Conservation (phyloP, 2,888 invertebrate genomes). For the Tillus elongatus region DNA sequence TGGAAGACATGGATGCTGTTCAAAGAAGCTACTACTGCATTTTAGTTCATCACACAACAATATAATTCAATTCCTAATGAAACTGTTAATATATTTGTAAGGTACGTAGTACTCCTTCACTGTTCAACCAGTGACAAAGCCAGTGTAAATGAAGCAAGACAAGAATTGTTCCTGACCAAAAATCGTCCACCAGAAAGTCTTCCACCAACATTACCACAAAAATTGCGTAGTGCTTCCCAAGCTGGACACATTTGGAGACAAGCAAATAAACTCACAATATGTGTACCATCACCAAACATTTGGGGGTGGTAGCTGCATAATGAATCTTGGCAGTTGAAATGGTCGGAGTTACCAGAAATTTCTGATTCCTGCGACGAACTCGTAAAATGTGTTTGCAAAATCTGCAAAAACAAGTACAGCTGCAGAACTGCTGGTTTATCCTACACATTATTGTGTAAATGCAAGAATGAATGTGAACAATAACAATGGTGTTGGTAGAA, state of each 20-base stretch:
- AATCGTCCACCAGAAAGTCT: neutral
- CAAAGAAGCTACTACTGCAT: too few relatives aligned
- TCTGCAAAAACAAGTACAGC: neutral
- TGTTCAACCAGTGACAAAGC: neutral
- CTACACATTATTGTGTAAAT: neutral
- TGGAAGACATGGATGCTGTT: too few relatives aligned
- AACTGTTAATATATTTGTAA: too few relatives aligned
- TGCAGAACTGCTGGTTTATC: neutral
- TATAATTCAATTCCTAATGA: too few relatives aligned
- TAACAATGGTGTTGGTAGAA: too few relatives aligned
- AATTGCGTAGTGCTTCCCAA: neutral
- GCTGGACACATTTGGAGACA: neutral
- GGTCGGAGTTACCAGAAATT: neutral
- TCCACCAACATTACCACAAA: neutral
- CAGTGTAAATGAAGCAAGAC: neutral
- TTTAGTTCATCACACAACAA: too few relatives aligned
- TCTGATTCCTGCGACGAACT: neutral
- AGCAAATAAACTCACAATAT: neutral
- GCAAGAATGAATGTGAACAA: too few relatives aligned
- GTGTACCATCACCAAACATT: neutral
- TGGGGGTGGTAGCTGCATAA: neutral
- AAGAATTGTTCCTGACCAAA: neutral
- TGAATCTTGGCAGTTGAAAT: neutral
- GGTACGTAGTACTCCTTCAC: neutral
- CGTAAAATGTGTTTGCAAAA: neutral